Base-by-base conservation (phyloP, 2,113 vertebrate species). In the Esox niger region DNA sequence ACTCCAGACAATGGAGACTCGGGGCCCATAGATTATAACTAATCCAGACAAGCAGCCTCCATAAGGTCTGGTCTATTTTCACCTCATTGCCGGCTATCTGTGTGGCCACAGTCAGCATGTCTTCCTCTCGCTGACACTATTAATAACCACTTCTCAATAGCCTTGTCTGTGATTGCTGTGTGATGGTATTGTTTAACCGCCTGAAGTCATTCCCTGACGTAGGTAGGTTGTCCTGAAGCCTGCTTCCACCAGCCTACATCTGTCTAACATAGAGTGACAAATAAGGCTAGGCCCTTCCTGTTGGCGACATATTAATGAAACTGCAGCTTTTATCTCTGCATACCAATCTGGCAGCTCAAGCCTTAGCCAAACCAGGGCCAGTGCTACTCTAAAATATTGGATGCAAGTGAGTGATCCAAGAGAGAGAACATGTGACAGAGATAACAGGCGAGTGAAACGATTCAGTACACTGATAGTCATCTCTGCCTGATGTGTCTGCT, bases 261-360 rank as follows among this genome's bases (percentile, higher is more conserved):
- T 57, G 30, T 2, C 55, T 21, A 5, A 9, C 20, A 52, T 69
- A 32, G 66, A 80, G 38, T 69, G 62, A 71, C 10, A 35, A 31
- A 11, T 21, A 33, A 9, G n/a, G 30, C 32, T 7, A 0, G 31
- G 76, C 69, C 68, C n/a, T 65, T 83, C 66, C 75, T 75, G 69
- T 71, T 62, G 72, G 72, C 73, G 62, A 69, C 81, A 79, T 73
- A 74, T 82, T 84, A 71, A 68, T 62, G 69, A 60, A 66, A 62
- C 76, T n/a, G 63, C n/a, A 1, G 61, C 75, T 76, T 66, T 88
- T 88, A 89, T 88, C 86, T 79, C n/a, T 47, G 66, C 31, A 63
- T 82, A 80, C 21, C 84, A 83, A 90, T 87, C 87, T 82, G 80
- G 75, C 82, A 74, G 68, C 20, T 77, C 74, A 70, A 64, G 58